phyloP scores from a whole-genome alignment of 1,140 invertebrate genomes.

The Drosophila nigrodunni region DNA sequence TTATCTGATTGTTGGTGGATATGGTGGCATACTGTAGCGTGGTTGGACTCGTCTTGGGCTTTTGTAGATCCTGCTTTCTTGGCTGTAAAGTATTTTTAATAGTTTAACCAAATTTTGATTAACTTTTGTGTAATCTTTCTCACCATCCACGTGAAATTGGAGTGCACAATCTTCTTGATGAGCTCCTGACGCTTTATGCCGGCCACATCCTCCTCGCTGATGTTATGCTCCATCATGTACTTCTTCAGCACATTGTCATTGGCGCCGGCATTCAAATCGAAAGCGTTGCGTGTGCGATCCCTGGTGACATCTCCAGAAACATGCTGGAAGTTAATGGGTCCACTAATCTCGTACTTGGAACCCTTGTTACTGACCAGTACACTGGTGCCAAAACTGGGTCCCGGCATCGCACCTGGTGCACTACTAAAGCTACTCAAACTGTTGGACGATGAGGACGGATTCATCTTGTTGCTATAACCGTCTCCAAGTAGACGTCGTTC shows the following conservation, averaged over 20 bases:
- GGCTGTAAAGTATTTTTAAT: slow-evolving; percentile 29
- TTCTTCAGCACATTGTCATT: slow-evolving; percentile 77
- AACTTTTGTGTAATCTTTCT: neutral
- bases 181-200: slow-evolving; percentile 63
- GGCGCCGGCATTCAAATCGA: slow-evolving; percentile 55
- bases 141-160: slow-evolving; percentile 77
- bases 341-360: slow-evolving; percentile 78
- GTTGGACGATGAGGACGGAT: slow-evolving; percentile 54
- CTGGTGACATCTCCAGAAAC: slow-evolving; percentile 74
- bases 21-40: slow-evolving; percentile 71
- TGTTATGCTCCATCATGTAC: slow-evolving; percentile 78
- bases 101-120: neutral
- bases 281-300: slow-evolving; percentile 75
- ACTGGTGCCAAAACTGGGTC: slow-evolving; percentile 61
- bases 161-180: slow-evolving; percentile 74
- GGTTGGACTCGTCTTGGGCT: slow-evolving; percentile 12
- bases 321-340: slow-evolving; percentile 73
- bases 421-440: slow-evolving; percentile 63
- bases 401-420: slow-evolving; percentile 44
- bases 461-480: slow-evolving; percentile 46
- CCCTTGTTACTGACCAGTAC: slow-evolving; percentile 71
- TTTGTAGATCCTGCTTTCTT: slow-evolving; percentile 33
- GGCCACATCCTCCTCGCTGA: slow-evolving; percentile 65
- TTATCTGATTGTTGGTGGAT: slow-evolving; percentile 64
- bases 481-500: slow-evolving; percentile 14